A percentile compares a stretch with the other conserved stretches of the same genome.
phyloP scores from a whole-genome alignment of 2,113 vertebrate genomes.

The Corythoichthys intestinalis region DNA sequence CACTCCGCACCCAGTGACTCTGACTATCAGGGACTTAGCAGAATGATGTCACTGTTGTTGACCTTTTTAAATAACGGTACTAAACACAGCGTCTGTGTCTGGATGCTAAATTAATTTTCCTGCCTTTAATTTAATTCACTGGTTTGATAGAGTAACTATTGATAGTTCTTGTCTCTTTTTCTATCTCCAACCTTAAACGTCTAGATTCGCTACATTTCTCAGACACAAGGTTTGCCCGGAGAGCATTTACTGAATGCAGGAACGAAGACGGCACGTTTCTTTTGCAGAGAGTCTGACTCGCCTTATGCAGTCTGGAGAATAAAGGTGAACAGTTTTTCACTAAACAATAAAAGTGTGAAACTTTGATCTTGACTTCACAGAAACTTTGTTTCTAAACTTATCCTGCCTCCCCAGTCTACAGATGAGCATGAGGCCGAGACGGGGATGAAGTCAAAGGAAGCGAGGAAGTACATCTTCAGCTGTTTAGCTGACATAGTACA shows the following conservation, averaged over 20 bases:
- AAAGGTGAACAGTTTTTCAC: conserved; percentile 77
- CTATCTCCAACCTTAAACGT: background rate
- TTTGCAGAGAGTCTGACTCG: conserved; percentile 83
- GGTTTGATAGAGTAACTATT: background rate
- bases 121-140: background rate
- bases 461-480: conserved; percentile 99
- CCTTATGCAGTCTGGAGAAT: conserved; percentile 91
- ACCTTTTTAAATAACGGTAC: conserved; percentile 4
- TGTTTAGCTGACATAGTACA: conserved; percentile 98
- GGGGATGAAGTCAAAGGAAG: conserved; percentile 99
- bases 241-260: conserved; percentile 90
- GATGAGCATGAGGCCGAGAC: conserved; percentile 96
- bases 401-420: conserved; percentile 77
- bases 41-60: conserved; percentile 10
- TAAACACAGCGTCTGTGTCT: background rate
- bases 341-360: background rate
- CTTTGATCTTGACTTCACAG: background rate
- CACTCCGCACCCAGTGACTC: conserved; percentile 4
- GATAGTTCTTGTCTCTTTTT: background rate
- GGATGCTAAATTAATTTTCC: background rate
- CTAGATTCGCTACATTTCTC: conserved; percentile 98
- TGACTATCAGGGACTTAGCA: background rate
- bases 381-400: background rate
- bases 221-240: conserved; percentile 94
- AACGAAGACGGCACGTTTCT: conserved; percentile 89